A percentile compares a stretch with the other conserved stretches of the same genome.
phyloP scores from a whole-genome alignment of 2,113 vertebrate genomes.

The Eulacestoma nigropectus region DNA sequence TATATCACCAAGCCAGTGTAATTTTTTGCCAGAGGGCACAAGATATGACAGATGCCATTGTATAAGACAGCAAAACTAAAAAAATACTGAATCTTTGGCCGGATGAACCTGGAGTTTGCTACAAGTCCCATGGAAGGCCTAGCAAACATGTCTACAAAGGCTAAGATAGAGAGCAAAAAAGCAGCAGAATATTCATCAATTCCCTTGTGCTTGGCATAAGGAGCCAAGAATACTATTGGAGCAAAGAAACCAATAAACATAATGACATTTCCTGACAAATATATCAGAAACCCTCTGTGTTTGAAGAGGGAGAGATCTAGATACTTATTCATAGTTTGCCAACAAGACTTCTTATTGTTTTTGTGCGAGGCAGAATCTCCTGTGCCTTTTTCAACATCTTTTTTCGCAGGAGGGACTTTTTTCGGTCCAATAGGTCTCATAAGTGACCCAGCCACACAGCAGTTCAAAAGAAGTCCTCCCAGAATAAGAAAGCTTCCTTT shows the following conservation, averaged over 20 bases:
- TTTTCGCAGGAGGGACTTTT: constrained; percentile 52
- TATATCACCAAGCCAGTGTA: constrained; percentile 89
- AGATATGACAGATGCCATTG: constrained; percentile 88
- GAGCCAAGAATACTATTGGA: constrained; percentile 91
- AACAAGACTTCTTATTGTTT: constrained; percentile 63
- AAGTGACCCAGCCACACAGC: constrained; percentile 90
- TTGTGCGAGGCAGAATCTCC: constrained; percentile 36
- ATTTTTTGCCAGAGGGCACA: constrained; percentile 83
- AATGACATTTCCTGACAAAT: constrained; percentile 92
- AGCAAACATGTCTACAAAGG: constrained; percentile 95
- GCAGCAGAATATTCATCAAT: constrained; percentile 93
- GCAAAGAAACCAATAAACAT: constrained; percentile 97
- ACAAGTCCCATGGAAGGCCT: constrained; percentile 88
- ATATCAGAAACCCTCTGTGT: constrained; percentile 95
- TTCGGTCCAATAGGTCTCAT: constrained; percentile 86
- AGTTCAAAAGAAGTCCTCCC: constrained; percentile 88
- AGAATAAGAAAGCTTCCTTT: constrained; percentile 95
- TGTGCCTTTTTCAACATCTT: constrained; percentile 63
- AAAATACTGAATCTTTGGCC: constrained; percentile 94
- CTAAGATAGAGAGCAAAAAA: constrained; percentile 90
- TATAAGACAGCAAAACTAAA: constrained; percentile 91
- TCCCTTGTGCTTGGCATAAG: constrained; percentile 90
- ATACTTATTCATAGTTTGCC: constrained; percentile 82
- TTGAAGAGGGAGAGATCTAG: constrained; percentile 93
- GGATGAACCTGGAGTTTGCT: constrained; percentile 85